Evolutionary conservation across 2,888 invertebrate genomes (phyloP).

Genomic region (Torymus tubicola): DNA sequence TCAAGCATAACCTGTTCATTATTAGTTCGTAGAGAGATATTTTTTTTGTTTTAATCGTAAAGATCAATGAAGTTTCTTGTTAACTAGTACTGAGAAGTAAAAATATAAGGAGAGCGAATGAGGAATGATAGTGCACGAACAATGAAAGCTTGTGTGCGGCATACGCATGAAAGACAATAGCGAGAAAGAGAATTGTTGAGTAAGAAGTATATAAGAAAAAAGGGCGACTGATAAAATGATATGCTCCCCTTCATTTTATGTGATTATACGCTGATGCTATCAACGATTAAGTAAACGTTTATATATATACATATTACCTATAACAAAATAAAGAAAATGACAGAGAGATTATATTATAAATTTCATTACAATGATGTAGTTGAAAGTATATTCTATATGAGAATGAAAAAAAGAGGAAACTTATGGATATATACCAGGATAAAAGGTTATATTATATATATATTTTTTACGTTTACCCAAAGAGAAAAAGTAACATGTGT

Average conservation of each 20-base stretch:
- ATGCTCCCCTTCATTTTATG: constrained; percentile 60
- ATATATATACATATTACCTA: constrained; percentile 47
- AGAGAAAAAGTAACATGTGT: constrained; percentile 64
- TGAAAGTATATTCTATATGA: constrained; percentile 53
- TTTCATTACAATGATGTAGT: constrained; percentile 51
- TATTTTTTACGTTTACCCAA: constrained; percentile 74
- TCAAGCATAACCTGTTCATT: constrained; percentile 58
- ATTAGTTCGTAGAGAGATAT: constrained; percentile 43
- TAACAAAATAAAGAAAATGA: constrained; percentile 59
- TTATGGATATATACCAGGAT: constrained; percentile 58
- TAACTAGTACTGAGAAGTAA: constrained; percentile 64
- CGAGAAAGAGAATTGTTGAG: constrained; percentile 31
- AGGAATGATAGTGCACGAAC: constrained; percentile 19
- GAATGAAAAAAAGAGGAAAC: constrained; percentile 44
- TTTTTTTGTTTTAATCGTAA: constrained; percentile 64
- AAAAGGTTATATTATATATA: constrained; percentile 60
- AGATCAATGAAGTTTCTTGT: constrained; percentile 68
- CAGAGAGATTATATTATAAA: constrained; percentile 72
- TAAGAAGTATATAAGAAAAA: constrained; percentile 36
- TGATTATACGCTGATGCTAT: constrained; percentile 69
- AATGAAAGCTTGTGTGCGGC: constrained; percentile 6
- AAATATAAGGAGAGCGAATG: constrained; percentile 31
- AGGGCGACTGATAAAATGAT: constrained; percentile 50
- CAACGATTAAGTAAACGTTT: constrained; percentile 63
- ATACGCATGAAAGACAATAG: background rate